Conservation (phyloP, 2,888 invertebrate species). For the Unio delphinus region DNA sequence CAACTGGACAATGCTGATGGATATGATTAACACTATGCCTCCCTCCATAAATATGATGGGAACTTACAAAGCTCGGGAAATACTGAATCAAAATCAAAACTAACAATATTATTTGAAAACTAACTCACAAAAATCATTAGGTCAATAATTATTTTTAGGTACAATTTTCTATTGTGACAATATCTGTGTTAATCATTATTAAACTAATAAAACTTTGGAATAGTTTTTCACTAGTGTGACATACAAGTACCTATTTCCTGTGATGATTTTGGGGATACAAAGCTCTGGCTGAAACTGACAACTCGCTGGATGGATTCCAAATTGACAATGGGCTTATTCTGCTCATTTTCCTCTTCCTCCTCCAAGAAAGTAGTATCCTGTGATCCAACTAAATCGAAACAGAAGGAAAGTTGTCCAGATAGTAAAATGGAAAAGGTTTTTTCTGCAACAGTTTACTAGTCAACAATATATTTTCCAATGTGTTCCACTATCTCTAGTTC, state of each 20-base stretch:
- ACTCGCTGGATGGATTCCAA: constrained; percentile 59
- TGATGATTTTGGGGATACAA: constrained; percentile 14
- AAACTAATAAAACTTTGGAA: neutral
- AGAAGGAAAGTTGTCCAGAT: neutral
- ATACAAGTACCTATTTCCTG: no score
- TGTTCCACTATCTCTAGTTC: neutral
- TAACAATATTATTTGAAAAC: no score
- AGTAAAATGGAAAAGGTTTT: neutral
- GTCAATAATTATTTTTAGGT: no score
- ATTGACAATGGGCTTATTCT: constrained; percentile 50
- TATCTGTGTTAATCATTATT: neutral
- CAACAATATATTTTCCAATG: neutral
- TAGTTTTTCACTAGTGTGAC: no score
- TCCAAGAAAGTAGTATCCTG: constrained; percentile 52
- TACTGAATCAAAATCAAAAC: no score
- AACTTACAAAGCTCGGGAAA: no score
- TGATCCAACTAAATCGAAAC: constrained; percentile 32
- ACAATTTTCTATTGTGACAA: neutral
- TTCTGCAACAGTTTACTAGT: neutral
- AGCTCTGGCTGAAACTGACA: constrained; percentile 66
- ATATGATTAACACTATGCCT: no score
- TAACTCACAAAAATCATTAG: no score
- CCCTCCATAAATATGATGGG: no score
- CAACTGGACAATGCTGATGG: no score
- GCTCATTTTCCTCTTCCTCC: constrained; percentile 35